Base-by-base conservation (phyloP, 2,797 vertebrate species). In the Gobionotothen gibberifrons region DNA sequence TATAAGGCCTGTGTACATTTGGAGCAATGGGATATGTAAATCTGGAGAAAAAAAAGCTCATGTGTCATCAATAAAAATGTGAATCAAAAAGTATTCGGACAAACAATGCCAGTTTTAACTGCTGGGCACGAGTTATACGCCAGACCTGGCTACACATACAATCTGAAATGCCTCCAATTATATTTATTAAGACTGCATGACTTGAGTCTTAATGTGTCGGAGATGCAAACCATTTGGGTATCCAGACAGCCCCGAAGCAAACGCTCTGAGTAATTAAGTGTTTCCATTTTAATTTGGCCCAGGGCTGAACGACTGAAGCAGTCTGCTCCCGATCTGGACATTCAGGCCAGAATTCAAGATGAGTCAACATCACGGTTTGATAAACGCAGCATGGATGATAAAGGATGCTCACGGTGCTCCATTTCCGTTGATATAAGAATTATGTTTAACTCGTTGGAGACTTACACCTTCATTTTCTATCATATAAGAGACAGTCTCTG, bases 291-390 rank as follows among this genome's bases (percentile, higher is more conserved):
- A 81, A 85, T 86, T 81, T 84, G 85, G 82, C 81, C 65, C 29
- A 17, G 53, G 72, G 78, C 71, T 75, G 52, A 47, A 74, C 44
- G 62, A 79, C 72, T 60, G 78, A 66, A 54, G 76, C 79, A 49
- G 74, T 83, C 85, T 88, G 82, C 80, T 80, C 65, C 70, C 57
- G 66, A 83, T 83, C 81, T 86, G 86, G 86, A 84, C 78, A 19
- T 48, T 8, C 49, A 83, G 57, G 74, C 95, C 94, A 94, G 93
- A 94, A 72, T 39, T 54, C 19, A 36, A 44, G 49, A 69, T 51
- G 76, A 71, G 62, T 78, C 67, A 52, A 74, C 61, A 42, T 55
- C 56, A 11, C 55, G 19, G 65, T 57, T 10, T 56, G 36, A 36
- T 36, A 6, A 36, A 55, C 7, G 49, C 48, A 46, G 53, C 44